Evolutionary conservation across 2,113 vertebrate species (phyloP).

Genomic region (Girardinichthys multiradiatus): DNA sequence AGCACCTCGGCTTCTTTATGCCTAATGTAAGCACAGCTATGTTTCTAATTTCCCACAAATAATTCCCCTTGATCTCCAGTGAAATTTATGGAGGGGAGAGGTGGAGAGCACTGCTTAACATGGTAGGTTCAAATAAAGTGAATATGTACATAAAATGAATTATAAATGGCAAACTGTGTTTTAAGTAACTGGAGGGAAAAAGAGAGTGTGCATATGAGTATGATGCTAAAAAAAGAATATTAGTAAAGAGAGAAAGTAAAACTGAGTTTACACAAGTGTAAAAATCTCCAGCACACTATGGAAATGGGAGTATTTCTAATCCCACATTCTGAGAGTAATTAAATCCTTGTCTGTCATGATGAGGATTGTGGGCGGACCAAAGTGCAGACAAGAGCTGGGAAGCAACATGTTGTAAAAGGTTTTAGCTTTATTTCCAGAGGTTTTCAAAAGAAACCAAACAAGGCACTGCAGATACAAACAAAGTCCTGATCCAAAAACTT

Average conservation of each 20-base stretch:
- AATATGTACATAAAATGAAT: slow-evolving; percentile 76
- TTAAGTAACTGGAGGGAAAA: slow-evolving; percentile 27
- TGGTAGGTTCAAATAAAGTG: slow-evolving; percentile 71
- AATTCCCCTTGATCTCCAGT: slow-evolving; percentile 81
- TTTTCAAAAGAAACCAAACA: too few species aligned
- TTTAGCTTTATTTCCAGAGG: too few species aligned
- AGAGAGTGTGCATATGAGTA: background rate
- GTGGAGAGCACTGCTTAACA: slow-evolving; percentile 63
- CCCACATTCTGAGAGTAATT: background rate
- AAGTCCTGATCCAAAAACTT: too few species aligned
- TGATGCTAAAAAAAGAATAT: background rate
- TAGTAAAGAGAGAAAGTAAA: background rate
- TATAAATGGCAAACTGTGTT: slow-evolving; percentile 68
- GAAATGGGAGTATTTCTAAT: background rate
- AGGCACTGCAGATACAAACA: too few species aligned
- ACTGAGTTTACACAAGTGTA: background rate
- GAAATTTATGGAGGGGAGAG: slow-evolving; percentile 70
- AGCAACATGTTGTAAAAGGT: too few species aligned
- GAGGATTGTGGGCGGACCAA: too few species aligned
- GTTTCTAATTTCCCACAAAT: slow-evolving; percentile 81
- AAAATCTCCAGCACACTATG: background rate
- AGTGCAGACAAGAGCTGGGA: too few species aligned
- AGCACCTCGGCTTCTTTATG: slow-evolving; percentile 71
- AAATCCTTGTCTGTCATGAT: too few species aligned
- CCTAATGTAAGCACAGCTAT: slow-evolving; percentile 80